These are phyloP conservation scores for Parelbella ahira DNA, from an alignment of 2,888 invertebrate species.

Conservation along the genomic window DNA sequence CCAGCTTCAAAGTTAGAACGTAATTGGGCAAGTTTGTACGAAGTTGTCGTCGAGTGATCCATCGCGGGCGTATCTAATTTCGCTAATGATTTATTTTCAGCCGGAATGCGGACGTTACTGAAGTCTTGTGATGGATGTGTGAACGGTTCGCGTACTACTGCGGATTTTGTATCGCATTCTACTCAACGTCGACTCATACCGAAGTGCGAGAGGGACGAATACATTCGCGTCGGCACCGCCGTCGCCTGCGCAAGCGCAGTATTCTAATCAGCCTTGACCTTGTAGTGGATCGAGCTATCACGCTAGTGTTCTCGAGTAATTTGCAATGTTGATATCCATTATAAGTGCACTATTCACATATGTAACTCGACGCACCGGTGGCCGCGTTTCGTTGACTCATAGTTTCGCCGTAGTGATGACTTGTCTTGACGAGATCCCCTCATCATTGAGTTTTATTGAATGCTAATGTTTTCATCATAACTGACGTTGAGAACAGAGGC, in stretches of 20 bases:
- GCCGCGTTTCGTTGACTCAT: conserved; percentile 25
- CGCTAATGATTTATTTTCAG: conserved; percentile 67
- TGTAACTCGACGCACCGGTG: background rate
- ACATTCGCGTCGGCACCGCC: conserved; percentile 29
- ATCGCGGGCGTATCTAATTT: conserved; percentile 44
- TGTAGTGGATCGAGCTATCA: conserved; percentile 55
- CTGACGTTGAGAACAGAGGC: conserved; percentile 9
- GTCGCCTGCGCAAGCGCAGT: conserved; percentile 40
- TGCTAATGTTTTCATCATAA: conserved; percentile 26
- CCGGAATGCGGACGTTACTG: conserved; percentile 59
- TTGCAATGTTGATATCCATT: conserved; percentile 41
- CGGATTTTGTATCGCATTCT: conserved; percentile 39
- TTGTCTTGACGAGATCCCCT: conserved; percentile 16
- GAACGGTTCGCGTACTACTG: conserved; percentile 37
- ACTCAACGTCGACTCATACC: conserved; percentile 28
- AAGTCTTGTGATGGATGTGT: conserved; percentile 58
- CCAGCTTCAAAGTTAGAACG: no score
- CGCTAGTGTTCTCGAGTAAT: conserved; percentile 41
- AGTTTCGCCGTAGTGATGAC: conserved; percentile 20
- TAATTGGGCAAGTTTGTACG: no score
- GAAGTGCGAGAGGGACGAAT: conserved; percentile 45
- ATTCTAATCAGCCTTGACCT: conserved; percentile 68
- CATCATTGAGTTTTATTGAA: conserved; percentile 19
- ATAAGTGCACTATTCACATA: conserved; percentile 14
- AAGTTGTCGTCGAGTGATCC: conserved; percentile 30